Percentiles rank a stretch among this genome's conserved stretches.
Conservation (phyloP, 2,888 invertebrate genomes). For the Sesia bembeciformis region DNA sequence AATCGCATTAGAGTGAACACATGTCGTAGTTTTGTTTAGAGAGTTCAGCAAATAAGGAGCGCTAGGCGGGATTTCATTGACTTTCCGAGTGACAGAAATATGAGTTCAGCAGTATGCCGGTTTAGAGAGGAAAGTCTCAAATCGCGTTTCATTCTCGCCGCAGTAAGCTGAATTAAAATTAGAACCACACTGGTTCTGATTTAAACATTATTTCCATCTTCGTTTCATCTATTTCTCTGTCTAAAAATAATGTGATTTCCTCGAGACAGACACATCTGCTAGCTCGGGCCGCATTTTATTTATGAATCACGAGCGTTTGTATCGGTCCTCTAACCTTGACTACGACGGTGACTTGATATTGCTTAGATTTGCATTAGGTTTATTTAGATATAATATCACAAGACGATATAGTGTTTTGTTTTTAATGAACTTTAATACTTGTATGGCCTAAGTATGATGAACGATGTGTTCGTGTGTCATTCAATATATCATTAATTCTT, state of each 20-base stretch:
- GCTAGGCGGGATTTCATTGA: constrained; percentile 40
- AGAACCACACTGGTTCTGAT: background rate
- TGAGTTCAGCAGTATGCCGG: background rate
- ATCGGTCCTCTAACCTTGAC: constrained; percentile 30
- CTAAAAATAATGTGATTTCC: constrained; percentile 30
- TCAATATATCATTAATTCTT: constrained; percentile 45
- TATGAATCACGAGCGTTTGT: constrained; percentile 29
- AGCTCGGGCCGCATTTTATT: constrained; percentile 36
- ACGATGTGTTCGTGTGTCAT: constrained; percentile 19
- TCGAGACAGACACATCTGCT: constrained; percentile 27
- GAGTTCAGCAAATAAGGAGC: constrained; percentile 31
- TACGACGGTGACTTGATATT: constrained; percentile 6
- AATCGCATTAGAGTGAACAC: constrained; percentile 24
- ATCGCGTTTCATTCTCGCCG: background rate
- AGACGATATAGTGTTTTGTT: background rate
- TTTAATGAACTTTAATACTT: background rate
- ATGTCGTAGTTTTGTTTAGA: constrained; percentile 10
- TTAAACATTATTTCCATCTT: constrained; percentile 28
- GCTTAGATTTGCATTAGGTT: background rate
- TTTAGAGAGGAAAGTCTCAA: constrained; percentile 12
- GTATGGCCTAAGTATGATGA: background rate
- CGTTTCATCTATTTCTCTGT: constrained; percentile 30
- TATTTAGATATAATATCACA: background rate
- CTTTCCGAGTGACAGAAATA: constrained; percentile 22
- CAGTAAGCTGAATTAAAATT: background rate